Conservation (phyloP, 2,888 invertebrate genomes). For the Thysanoteuthis rhombus region DNA sequence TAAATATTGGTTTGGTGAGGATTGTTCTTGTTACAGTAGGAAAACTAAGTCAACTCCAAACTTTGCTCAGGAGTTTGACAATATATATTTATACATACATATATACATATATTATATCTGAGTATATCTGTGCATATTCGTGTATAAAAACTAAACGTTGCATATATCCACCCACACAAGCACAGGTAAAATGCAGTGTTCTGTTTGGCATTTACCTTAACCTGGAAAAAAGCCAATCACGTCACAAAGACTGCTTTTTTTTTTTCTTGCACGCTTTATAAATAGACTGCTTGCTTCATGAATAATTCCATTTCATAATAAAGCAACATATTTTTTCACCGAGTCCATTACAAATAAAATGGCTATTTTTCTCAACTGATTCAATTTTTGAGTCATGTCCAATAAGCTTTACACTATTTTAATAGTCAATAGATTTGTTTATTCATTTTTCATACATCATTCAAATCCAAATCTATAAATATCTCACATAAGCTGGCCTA, state of each 20-base stretch:
- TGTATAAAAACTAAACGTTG: neutral
- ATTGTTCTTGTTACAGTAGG: too few relatives aligned
- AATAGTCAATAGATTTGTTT: neutral
- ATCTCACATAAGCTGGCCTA: neutral
- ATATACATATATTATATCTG: neutral
- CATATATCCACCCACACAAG: neutral
- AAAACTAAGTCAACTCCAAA: too few relatives aligned
- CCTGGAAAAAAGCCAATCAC: neutral
- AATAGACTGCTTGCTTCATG: neutral
- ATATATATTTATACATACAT: too few relatives aligned
- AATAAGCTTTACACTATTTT: neutral
- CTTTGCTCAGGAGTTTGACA: too few relatives aligned
- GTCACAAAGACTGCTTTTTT: neutral
- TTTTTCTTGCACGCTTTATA: neutral
- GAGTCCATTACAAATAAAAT: neutral
- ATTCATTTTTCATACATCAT: neutral
- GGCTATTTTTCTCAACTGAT: neutral
- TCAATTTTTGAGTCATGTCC: neutral
- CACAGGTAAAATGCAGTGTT: neutral
- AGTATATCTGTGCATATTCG: neutral
- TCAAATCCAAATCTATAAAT: neutral
- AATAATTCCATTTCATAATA: neutral
- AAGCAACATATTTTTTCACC: neutral
- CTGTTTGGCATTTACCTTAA: neutral
- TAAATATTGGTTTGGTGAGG: too few relatives aligned